A percentile compares a stretch with the other conserved stretches of the same genome.
Conservation (phyloP, 2,888 invertebrate genomes). For the Adela reaumurella region DNA sequence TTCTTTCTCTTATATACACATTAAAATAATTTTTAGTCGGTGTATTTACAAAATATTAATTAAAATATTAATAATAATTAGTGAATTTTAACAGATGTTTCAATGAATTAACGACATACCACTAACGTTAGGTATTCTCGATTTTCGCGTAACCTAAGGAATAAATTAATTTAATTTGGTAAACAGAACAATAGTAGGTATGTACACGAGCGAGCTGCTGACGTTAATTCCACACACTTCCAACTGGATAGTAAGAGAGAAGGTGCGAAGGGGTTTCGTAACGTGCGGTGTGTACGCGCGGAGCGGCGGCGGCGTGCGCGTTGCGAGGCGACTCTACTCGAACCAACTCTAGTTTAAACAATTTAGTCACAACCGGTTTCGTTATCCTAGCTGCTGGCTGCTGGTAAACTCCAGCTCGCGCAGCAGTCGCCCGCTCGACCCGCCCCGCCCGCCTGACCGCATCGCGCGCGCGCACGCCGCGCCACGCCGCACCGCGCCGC, state of each 20-base stretch:
- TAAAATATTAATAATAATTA: constrained; percentile 57
- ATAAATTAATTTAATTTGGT: not conserved
- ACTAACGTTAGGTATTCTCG: constrained; percentile 16
- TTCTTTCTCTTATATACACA: constrained; percentile 53
- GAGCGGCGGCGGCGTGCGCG: too few species aligned
- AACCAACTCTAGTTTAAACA: too few species aligned
- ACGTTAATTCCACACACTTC: too few species aligned
- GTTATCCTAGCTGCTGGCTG: not conserved
- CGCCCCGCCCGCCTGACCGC: too few species aligned
- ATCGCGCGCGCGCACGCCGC: too few species aligned
- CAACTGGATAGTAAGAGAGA: too few species aligned
- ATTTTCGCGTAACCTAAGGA: not conserved
- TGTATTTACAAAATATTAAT: constrained; percentile 60
- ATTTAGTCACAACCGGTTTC: not conserved
- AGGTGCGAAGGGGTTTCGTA: too few species aligned
- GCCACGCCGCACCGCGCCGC: too few species aligned
- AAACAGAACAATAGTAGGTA: constrained; percentile 20
- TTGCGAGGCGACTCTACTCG: too few species aligned
- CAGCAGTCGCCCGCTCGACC: too few species aligned
- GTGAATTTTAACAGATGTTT: constrained; percentile 35
- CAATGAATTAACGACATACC: constrained; percentile 31
- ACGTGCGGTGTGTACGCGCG: too few species aligned
- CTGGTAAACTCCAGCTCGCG: too few species aligned
- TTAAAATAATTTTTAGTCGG: constrained; percentile 54
- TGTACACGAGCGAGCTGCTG: constrained; percentile 20